These are phyloP conservation scores for Leptothorax acervorum DNA, from an alignment of 2,888 invertebrate genomes.

Conservation along the genomic window DNA sequence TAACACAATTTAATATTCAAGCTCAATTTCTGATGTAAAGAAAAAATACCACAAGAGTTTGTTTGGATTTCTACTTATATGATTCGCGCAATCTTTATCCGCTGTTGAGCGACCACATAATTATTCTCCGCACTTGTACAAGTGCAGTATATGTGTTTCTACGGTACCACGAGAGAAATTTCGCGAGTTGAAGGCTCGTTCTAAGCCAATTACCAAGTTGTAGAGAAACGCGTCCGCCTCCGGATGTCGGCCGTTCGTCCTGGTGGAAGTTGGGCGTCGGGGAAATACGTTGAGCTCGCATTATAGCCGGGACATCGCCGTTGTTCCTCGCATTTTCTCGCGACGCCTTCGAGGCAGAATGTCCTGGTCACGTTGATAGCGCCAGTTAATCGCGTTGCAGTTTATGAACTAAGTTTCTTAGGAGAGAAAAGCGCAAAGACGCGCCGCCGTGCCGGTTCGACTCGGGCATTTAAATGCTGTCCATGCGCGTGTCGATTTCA, in stretches of 20 bases:
- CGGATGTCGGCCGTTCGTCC: constrained; percentile 44
- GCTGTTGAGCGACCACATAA: not conserved
- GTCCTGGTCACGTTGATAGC: constrained; percentile 64
- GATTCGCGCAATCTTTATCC: constrained; percentile 4
- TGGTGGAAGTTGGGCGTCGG: constrained; percentile 51
- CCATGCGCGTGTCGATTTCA: constrained; percentile 15
- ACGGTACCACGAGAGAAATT: constrained; percentile 24
- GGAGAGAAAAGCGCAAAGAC: constrained; percentile 50
- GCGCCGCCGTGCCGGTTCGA: not conserved
- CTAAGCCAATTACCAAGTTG: constrained; percentile 66
- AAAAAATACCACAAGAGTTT: not conserved
- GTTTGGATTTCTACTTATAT: not conserved
- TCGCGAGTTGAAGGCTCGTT: constrained; percentile 41
- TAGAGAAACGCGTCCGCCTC: constrained; percentile 27
- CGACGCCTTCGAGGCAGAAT: constrained; percentile 18
- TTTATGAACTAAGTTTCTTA: constrained; percentile 69
- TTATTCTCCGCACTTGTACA: constrained; percentile 1
- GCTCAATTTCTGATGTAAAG: not conserved
- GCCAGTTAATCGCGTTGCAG: constrained; percentile 68
- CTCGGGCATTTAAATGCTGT: constrained; percentile 49
- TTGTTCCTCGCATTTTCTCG: constrained; percentile 57
- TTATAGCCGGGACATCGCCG: constrained; percentile 59
- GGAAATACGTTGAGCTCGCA: constrained; percentile 50
- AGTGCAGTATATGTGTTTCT: constrained; percentile 14
- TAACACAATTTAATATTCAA: not conserved